A percentile compares a stretch with the other conserved stretches of the same genome.
Evolutionary conservation across 2,888 invertebrate species (phyloP).

Genomic region (Acanthococcus lagerstroemiae): DNA sequence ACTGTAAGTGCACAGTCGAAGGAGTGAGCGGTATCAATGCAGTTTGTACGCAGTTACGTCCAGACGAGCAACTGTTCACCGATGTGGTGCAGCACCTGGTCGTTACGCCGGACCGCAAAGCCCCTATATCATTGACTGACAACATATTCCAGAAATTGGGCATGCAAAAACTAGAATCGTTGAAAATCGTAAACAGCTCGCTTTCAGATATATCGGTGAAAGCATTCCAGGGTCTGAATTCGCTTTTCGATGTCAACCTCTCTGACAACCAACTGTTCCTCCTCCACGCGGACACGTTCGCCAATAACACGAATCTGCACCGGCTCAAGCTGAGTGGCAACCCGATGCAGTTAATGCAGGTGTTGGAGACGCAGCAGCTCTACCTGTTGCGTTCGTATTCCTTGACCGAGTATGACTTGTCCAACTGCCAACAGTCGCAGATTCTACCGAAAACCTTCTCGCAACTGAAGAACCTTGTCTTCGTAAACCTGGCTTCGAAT

Average conservation of each 20-base stretch:
- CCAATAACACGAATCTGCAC: conserved; percentile 54
- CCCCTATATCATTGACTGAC: conserved; percentile 51
- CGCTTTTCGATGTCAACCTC: conserved; percentile 58
- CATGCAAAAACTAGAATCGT: conserved; percentile 54
- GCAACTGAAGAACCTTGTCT: conserved; percentile 54
- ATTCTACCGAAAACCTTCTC: conserved; percentile 55
- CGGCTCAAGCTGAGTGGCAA: conserved; percentile 58
- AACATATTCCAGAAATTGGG: conserved; percentile 54
- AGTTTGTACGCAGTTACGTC: conserved; percentile 58
- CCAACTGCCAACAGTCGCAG: conserved; percentile 56
- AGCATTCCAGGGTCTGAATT: conserved; percentile 58
- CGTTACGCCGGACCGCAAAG: conserved; percentile 51
- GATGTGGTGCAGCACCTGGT: conserved; percentile 56
- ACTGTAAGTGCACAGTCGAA: conserved; percentile 52
- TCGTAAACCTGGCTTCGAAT: conserved; percentile 59
- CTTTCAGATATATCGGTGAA: conserved; percentile 55
- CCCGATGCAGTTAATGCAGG: conserved; percentile 48
- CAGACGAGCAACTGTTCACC: conserved; percentile 56
- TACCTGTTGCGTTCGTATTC: conserved; percentile 51
- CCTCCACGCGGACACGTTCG: conserved; percentile 60
- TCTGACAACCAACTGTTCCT: conserved; percentile 56
- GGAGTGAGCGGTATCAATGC: conserved; percentile 52
- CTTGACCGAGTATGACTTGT: conserved; percentile 60
- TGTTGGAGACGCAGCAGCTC: conserved; percentile 40
- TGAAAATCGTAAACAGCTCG: conserved; percentile 59